Evolutionary conservation across 1,140 invertebrate genomes (phyloP), one percentile per base, ranked within the genome.

Genomic region (Parasteatoda tepidariorum): DNA sequence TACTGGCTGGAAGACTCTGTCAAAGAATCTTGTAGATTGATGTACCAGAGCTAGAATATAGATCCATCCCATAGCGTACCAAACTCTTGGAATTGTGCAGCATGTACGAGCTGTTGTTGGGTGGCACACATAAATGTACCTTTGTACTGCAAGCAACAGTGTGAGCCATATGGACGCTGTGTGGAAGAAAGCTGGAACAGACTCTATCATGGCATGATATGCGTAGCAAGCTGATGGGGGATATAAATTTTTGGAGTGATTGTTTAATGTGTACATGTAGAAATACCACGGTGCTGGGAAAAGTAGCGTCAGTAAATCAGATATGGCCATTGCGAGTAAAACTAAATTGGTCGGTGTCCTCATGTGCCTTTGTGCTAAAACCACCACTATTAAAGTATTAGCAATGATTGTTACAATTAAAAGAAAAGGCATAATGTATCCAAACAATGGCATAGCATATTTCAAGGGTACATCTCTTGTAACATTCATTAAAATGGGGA

Each of bases 151-250:
- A 34, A 97, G 89, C 0, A 94, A 93, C 76, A 97, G 89, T 0
- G 96, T 97, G 82, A 97, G 89, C 95, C 96, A 97, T 61, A 97
- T 96, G 82, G 95, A 96, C 0, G 95, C 94, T 1, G 96, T 97
- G 90, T 97, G 96, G 88, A 96, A 97, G 87, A 96, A 92, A 26
- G 94, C 94, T 1, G 96, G 96, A 84, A 97, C 85, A 0, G 88
- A 84, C 74, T 95, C 94, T 87, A 94, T 93, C 88, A 88, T 87
- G 86, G 92, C 91, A 85, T 91, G 92, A 91, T 93, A 96, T 0
- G 93, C 92, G 87, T 94, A 94, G 88, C 96, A 97, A 5, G 93
- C 91, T 24, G 91, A 90, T 0, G 93, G 90, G 1, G 94, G 94
- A 84, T 91, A 92, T 81, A 95, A 87, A 0, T 94, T 93, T 87